A percentile compares a stretch with the other conserved stretches of the same genome.
Conservation (phyloP, 2,888 invertebrate species). For the Lasiommata megera region DNA sequence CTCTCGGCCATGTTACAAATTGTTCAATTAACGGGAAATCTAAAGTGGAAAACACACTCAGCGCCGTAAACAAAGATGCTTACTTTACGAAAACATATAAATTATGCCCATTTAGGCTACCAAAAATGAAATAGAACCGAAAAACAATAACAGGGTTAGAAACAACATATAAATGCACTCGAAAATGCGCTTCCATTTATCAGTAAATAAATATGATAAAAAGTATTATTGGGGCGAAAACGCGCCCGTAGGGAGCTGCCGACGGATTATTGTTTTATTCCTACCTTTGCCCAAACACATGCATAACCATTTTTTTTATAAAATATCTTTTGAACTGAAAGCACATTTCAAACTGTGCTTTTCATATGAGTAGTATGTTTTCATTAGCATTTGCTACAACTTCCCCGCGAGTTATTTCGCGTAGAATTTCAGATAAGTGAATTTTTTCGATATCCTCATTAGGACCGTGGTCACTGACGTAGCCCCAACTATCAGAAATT, state of each 20-base stretch:
- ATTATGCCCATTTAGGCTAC: background rate
- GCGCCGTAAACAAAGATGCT: background rate
- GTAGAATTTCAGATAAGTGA: too few relatives aligned
- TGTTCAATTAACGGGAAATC: too few relatives aligned
- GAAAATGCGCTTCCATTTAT: slow-evolving; percentile 64
- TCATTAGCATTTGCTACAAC: too few relatives aligned
- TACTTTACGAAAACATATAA: background rate
- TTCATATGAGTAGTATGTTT: too few relatives aligned
- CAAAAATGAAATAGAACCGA: slow-evolving; percentile 4
- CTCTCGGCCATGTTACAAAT: too few relatives aligned
- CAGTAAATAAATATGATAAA: slow-evolving; percentile 81
- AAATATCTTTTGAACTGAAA: too few relatives aligned
- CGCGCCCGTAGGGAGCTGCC: slow-evolving; percentile 62
- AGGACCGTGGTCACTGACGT: too few relatives aligned
- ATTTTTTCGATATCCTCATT: too few relatives aligned
- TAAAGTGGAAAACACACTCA: too few relatives aligned
- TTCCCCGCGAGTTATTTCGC: too few relatives aligned
- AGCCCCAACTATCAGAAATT: too few relatives aligned
- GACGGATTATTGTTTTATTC: slow-evolving; percentile 74
- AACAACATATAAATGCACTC: slow-evolving; percentile 74
- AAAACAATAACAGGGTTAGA: slow-evolving; percentile 37
- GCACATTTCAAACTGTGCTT: too few relatives aligned
- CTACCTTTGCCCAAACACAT: slow-evolving; percentile 60
- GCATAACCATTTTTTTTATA: slow-evolving; percentile 43
- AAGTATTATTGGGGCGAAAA: slow-evolving; percentile 76